phyloP scores from a whole-genome alignment of 2,888 invertebrate species.

The Philereme transversata region DNA sequence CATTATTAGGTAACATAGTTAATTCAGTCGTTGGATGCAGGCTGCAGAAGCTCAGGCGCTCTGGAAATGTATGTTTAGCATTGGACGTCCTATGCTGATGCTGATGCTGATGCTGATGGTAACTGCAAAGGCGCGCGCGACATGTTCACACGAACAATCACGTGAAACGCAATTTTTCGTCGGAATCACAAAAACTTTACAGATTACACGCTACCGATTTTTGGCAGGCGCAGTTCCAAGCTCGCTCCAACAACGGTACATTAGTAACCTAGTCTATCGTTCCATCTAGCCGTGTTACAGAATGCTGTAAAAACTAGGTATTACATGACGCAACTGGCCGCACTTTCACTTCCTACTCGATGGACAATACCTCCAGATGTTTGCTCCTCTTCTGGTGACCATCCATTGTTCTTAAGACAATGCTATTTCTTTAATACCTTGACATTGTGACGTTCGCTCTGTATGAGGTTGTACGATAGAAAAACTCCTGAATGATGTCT shows the following conservation, averaged over 20 bases:
- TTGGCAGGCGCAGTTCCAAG: not conserved
- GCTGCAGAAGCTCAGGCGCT: no score
- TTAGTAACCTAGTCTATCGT: not conserved
- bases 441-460: constrained; percentile 13
- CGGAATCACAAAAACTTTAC: not conserved
- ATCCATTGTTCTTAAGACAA: constrained; percentile 19
- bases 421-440: constrained; percentile 19
- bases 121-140: not conserved
- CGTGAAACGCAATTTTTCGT: no score
- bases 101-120: no score
- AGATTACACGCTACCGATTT: not conserved
- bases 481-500: not conserved
- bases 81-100: no score
- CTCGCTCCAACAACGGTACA: not conserved
- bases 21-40: no score
- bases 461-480: constrained; percentile 8
- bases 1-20: no score
- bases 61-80: no score
- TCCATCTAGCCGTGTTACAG: constrained; percentile 14
- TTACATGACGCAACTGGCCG: constrained; percentile 38
- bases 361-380: constrained; percentile 37
- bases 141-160: not conserved
- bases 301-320: constrained; percentile 40
- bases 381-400: constrained; percentile 22
- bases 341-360: constrained; percentile 42